Conservation (phyloP, 1,140 invertebrate genomes). For the Drosophila azteca region DNA sequence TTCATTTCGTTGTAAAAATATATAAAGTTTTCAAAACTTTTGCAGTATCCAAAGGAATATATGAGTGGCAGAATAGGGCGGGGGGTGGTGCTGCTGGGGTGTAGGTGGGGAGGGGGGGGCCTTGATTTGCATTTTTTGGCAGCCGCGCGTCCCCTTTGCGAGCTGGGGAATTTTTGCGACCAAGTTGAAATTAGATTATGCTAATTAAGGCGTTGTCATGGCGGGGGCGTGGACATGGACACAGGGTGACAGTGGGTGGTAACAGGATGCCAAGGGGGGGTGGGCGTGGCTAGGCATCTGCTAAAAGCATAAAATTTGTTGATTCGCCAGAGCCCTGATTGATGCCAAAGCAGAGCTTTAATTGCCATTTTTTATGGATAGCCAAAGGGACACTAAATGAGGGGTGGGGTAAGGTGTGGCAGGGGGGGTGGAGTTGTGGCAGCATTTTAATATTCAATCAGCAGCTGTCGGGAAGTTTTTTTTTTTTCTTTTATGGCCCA, state of each 20-base stretch:
- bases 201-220: constrained; percentile 69
- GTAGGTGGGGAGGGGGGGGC: constrained; percentile 1
- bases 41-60: constrained; percentile 45
- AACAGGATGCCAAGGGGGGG: neutral
- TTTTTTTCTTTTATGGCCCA: constrained; percentile 53
- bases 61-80: constrained; percentile 6
- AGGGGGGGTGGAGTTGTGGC: constrained; percentile 10
- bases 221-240: too few relatives aligned
- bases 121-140: constrained; percentile 79
- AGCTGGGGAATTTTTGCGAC: constrained; percentile 40
- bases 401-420: too few relatives aligned
- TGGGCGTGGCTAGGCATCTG: constrained; percentile 1
- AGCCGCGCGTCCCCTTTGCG: constrained; percentile 18
- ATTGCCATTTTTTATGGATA: constrained; percentile 40
- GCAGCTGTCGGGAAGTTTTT: constrained; percentile 66
- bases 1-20: constrained; percentile 82
- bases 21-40: constrained; percentile 67
- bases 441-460: constrained; percentile 78
- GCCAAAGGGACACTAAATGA: neutral
- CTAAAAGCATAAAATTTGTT: constrained; percentile 9
- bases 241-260: too few relatives aligned
- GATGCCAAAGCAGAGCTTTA: constrained; percentile 56
- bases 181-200: constrained; percentile 83
- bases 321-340: constrained; percentile 55
- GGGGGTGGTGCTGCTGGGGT: neutral